A percentile compares a stretch with the other conserved stretches of the same genome.
Evolutionary conservation across 2,113 vertebrate genomes (phyloP).

Genomic region (Nanorana parkeri): DNA sequence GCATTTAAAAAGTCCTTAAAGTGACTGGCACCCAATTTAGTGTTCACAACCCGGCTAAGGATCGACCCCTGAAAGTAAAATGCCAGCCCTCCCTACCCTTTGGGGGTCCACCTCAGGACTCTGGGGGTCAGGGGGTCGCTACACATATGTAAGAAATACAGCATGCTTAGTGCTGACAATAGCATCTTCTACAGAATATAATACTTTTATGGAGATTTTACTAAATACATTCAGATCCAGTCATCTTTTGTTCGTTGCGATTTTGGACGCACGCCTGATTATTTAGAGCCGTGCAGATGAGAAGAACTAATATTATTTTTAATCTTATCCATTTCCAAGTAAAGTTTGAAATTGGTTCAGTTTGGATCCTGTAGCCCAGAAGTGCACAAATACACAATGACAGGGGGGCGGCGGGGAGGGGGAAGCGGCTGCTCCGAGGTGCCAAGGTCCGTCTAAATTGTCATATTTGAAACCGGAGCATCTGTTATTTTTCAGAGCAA

Average conservation of each 20-base stretch:
- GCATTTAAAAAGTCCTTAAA: too few relatives aligned
- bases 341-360: background rate
- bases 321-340: slow-evolving; percentile 35
- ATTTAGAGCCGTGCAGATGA: slow-evolving; percentile 21
- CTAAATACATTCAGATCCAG: too few relatives aligned
- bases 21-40: too few relatives aligned
- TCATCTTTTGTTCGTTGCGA: background rate
- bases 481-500: slow-evolving; percentile 55
- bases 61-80: too few relatives aligned
- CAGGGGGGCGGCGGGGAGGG: background rate
- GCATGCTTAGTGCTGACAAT: too few relatives aligned
- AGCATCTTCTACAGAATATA: too few relatives aligned
- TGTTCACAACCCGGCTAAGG: too few relatives aligned
- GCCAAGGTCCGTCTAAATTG: slow-evolving; percentile 28
- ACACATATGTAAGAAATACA: too few relatives aligned
- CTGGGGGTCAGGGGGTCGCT: too few relatives aligned
- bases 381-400: slow-evolving; percentile 22
- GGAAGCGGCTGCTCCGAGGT: background rate
- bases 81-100: too few relatives aligned
- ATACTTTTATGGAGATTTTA: too few relatives aligned
- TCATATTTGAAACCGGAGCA: slow-evolving; percentile 49
- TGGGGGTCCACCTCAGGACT: too few relatives aligned
- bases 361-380: background rate
- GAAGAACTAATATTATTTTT: slow-evolving; percentile 10
- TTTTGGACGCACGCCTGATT: slow-evolving; percentile 42